These are phyloP conservation scores for Sprattus sprattus DNA, from an alignment of 2,113 vertebrate genomes.

Conservation along the genomic window DNA sequence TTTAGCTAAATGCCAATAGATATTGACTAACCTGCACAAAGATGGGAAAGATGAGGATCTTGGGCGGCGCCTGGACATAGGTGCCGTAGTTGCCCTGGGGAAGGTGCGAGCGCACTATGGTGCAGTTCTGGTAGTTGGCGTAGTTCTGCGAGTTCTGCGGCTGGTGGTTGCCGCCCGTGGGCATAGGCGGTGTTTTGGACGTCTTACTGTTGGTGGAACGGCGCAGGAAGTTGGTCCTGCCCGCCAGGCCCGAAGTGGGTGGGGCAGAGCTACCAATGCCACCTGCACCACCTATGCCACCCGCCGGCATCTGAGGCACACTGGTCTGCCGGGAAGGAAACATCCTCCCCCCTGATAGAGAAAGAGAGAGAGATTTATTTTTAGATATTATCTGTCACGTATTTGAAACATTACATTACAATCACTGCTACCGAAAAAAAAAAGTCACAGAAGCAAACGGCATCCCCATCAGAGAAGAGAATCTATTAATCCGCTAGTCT, in stretches of 20 bases:
- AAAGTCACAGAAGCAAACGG: no score
- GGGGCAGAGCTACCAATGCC: conserved; percentile 11
- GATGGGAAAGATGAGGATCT: conserved; percentile 90
- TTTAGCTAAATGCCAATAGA: no score
- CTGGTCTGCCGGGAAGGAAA: conserved; percentile 59
- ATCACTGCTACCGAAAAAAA: no score
- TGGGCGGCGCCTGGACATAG: conserved; percentile 86
- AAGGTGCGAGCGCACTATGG: conserved; percentile 79
- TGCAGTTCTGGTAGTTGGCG: conserved; percentile 88
- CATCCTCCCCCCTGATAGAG: conserved; percentile 56
- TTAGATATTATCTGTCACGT: no score
- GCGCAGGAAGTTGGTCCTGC: conserved; percentile 79
- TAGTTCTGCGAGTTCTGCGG: conserved; percentile 73
- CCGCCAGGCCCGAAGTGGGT: conserved; percentile 50
- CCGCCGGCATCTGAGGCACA: conserved; percentile 48
- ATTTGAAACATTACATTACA: neutral
- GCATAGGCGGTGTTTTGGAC: conserved; percentile 66
- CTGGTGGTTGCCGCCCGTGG: conserved; percentile 67
- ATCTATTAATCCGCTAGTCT: no score
- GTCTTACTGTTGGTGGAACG: conserved; percentile 69
- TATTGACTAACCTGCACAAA: conserved; percentile 82
- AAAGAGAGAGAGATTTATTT: neutral
- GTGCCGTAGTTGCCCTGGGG: conserved; percentile 83
- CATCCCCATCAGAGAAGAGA: no score
- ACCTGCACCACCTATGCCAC: neutral